A percentile compares a stretch with the other conserved stretches of the same genome.
Evolutionary conservation across 2,113 vertebrate genomes (phyloP).

Genomic region (Mormyrus lacerda): DNA sequence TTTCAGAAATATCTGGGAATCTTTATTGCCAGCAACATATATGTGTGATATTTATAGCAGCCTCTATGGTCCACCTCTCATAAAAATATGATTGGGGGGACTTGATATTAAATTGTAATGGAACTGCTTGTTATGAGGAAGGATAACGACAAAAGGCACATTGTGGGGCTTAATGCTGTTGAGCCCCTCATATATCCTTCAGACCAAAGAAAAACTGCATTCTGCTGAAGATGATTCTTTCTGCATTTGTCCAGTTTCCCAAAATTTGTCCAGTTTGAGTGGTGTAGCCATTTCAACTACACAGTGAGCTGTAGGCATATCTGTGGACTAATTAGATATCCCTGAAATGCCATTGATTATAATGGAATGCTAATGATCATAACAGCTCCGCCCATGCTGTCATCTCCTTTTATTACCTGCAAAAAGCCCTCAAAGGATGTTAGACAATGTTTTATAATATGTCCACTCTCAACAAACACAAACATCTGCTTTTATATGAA

Average conservation of each 20-base stretch:
- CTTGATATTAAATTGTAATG: neutral
- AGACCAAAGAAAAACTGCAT: no score
- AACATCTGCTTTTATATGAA: neutral
- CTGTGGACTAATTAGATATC: neutral
- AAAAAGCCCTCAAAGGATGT: neutral
- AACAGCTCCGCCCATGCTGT: neutral
- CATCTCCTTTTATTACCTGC: neutral
- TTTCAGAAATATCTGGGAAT: neutral
- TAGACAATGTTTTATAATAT: neutral
- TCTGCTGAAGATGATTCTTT: no score
- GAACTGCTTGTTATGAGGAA: neutral
- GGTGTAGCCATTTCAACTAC: no score
- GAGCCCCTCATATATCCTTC: no score
- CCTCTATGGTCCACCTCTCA: neutral
- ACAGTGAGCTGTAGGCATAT: no score
- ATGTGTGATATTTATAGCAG: conserved; percentile 3
- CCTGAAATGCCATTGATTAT: neutral
- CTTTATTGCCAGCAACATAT: neutral
- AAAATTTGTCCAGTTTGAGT: no score
- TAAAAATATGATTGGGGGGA: neutral
- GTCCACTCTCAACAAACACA: neutral
- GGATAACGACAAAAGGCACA: neutral
- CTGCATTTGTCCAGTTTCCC: no score
- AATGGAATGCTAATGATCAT: neutral
- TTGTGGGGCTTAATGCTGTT: neutral